Evolutionary conservation across 2,888 invertebrate genomes (phyloP), one percentile per base, ranked within the genome.

Genomic region (Cheilosia soror): DNA sequence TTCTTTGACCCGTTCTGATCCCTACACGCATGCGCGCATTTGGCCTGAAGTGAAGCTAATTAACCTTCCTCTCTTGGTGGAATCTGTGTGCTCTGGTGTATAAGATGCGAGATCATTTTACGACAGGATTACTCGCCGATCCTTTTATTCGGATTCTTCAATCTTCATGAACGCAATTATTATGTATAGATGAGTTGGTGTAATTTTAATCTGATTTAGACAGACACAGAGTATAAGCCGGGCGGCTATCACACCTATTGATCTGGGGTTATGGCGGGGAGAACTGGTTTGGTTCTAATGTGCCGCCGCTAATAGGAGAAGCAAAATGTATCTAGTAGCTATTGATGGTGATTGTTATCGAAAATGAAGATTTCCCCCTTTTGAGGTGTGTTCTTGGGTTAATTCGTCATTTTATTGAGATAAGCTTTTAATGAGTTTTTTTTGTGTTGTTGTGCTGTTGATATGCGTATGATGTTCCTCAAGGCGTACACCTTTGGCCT

Each of bases 351-450:
- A 78, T 82, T 82, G 49, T 65, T 55, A 82, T 78, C 66, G 40
- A 60, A 53, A 69, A 66, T 9, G 31, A 20, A 47, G 72, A 78
- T 0, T 33, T 31, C 7, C 42, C 31, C 27, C 5, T 31, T 62
- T 25, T 29, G 53, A 65, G 75, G 65, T 68, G 75, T 60, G 47
- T 68, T 33, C 57, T 57, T 55, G 25, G 66, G 81, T 77, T 81
- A 77, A 81, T 71, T 60, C 81, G 71, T 85, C 63, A 49, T 81
- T 85, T 85, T 85, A 85, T 77, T 85, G 68, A 57, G 85, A 81
- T 81, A 85, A 85, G 62, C 71, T 72, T 71, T 72, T 77, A 81
- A 84, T 80, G 84, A 55, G 31, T 37, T 63, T 40, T 42, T 60
- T 27, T 42, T 60, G 20, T 66, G 37, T 55, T 11, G 25, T n/a